Evolutionary conservation across 2,888 invertebrate species (phyloP), one percentile per base, ranked within the genome.

Genomic region (Tenthredo livida): DNA sequence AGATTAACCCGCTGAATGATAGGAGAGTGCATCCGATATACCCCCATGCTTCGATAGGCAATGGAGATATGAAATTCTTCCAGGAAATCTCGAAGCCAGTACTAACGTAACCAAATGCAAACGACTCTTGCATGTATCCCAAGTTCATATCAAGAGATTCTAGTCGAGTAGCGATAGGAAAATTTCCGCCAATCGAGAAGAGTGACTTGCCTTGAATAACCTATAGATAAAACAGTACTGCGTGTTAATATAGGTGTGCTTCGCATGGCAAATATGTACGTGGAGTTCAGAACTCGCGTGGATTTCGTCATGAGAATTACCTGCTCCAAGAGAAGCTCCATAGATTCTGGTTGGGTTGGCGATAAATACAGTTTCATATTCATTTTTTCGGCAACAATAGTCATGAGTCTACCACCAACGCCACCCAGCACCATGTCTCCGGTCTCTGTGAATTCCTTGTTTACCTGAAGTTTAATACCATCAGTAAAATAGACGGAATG

Each of bases 61-160:
- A 37, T 25, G 84, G 84, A 47, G 47, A 72, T 17, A 70, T 12
- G 4, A 84, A 50, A 37, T 84, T 84, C n/a, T 15, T 50, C 84
- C 72, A 84, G 25, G 73, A 84, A 40, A 84, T 58, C n/a, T 58
- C 73, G 21, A 15, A 12, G 25, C 54, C 54, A 15, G 10, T 15
- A 29, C 40, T 75, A 33, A 21, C 4, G 73, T 84, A 84, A 5
- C 37, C 54, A 21, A 73, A 58, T 25, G 10, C 84, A 37, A 33
- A 21, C 12, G 73, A 40, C 21, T 73, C 72, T 37, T 73, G 21
- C 73, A 73, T 73, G 40, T 40, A 75, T 21, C 33, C 37, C 5
- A 50, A n/a, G 6, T n/a, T 40, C 25, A 73, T 40, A 10, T 72
- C 29, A 9, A 84, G 21, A 2, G 0, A 15, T 50, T 84, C 58